Evolutionary conservation across 2,888 invertebrate genomes (phyloP).

Genomic region (Aporophyla nigra): DNA sequence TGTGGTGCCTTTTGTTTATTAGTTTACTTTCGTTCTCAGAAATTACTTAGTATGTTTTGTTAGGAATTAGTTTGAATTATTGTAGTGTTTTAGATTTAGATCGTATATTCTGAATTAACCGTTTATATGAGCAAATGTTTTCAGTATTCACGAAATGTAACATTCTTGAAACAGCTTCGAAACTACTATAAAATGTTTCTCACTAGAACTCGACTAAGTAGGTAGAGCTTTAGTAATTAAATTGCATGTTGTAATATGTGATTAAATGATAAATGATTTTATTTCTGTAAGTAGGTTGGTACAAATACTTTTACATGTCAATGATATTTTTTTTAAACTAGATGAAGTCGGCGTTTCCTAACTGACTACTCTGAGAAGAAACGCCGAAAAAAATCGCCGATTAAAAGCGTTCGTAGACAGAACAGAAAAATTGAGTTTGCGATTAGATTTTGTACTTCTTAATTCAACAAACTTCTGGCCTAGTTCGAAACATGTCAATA

Average conservation of each 20-base stretch:
- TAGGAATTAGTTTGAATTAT: background rate
- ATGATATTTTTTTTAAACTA: too few relatives aligned
- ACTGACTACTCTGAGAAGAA: too few relatives aligned
- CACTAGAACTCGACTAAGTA: background rate
- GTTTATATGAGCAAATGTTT: background rate
- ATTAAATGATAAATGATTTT: too few relatives aligned
- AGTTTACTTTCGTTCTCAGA: constrained; percentile 23
- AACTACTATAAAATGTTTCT: background rate
- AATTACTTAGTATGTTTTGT: constrained; percentile 10
- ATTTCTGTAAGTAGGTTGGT: too few relatives aligned
- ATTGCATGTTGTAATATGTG: too few relatives aligned
- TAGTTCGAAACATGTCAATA: background rate
- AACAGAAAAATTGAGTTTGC: too few relatives aligned
- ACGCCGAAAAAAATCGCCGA: too few relatives aligned
- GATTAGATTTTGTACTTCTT: background rate
- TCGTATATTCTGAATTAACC: background rate
- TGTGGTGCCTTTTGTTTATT: background rate
- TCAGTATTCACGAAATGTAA: background rate
- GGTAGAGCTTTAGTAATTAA: background rate
- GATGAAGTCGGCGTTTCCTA: too few relatives aligned
- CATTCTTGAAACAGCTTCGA: background rate
- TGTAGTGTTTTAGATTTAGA: background rate
- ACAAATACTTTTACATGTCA: too few relatives aligned
- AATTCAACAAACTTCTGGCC: background rate
- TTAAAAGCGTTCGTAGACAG: too few relatives aligned